A percentile compares a stretch with the other conserved stretches of the same genome.
Conservation (phyloP, 1,140 invertebrate species). For the Lysiphlebus fabarum region DNA sequence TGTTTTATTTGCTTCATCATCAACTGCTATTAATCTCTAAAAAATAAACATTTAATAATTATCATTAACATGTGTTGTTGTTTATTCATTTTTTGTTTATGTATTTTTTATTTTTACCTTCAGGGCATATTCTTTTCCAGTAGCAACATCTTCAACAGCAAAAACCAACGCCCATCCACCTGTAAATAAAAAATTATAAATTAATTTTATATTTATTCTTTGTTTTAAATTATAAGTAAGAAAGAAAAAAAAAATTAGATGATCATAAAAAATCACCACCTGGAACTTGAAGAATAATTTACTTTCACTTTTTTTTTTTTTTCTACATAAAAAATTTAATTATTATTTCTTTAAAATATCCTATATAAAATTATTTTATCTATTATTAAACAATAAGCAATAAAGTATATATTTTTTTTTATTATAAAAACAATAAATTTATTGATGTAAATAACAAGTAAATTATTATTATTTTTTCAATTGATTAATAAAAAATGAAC, state of each 20-base stretch:
- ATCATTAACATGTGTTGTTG: conserved; percentile 6
- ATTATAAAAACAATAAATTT: background rate
- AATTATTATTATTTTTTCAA: no score
- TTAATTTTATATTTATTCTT: background rate
- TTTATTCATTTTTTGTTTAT: conserved; percentile 10
- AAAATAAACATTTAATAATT: conserved; percentile 18
- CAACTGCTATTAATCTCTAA: conserved; percentile 72
- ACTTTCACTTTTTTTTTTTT: conserved; percentile 3
- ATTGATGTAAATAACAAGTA: background rate
- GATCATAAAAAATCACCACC: no score
- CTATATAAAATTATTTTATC: background rate
- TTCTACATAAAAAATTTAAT: no score
- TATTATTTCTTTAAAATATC: no score
- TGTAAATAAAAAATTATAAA: conserved; percentile 42
- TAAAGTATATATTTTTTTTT: no score
- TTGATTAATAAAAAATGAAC: no score
- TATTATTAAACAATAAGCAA: background rate
- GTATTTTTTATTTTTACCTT: conserved; percentile 58
- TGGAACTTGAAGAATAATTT: no score
- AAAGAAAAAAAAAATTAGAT: background rate
- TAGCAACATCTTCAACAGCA: conserved; percentile 83
- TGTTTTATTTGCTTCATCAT: conserved; percentile 73
- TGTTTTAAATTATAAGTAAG: no score
- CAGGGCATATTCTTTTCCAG: conserved; percentile 86
- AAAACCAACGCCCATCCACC: conserved; percentile 94